These are phyloP conservation scores for Actinia tenebrosa DNA, from an alignment of 64 coral and sea anemone genomes.

Conservation along the genomic window DNA sequence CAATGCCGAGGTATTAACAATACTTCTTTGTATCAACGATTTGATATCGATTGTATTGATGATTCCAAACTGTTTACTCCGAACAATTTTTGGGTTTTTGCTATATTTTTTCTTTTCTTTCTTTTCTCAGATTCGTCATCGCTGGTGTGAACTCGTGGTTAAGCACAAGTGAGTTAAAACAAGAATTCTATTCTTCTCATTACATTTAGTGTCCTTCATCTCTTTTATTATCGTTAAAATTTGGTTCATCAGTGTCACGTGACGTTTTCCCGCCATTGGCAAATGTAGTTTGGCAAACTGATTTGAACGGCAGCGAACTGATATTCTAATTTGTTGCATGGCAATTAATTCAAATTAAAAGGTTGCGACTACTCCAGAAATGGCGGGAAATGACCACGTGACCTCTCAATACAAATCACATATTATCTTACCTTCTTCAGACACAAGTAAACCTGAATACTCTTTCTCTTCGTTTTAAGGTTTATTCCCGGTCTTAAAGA, in stretches of 20 bases:
- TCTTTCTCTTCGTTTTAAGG: constrained; percentile 25
- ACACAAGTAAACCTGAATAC: not conserved
- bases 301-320: too few relatives aligned
- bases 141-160: constrained; percentile 99
- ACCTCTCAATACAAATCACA: too few relatives aligned
- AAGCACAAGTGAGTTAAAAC: constrained; percentile 81
- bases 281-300: too few relatives aligned
- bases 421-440: too few relatives aligned
- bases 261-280: too few relatives aligned
- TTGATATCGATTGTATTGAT: not conserved
- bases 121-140: constrained; percentile 84
- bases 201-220: too few relatives aligned
- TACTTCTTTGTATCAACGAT: not conserved
- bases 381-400: too few relatives aligned
- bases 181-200: not conserved
- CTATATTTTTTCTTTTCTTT: not conserved
- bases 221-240: not conserved
- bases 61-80: not conserved
- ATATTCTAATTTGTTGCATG: too few relatives aligned
- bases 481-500: constrained; percentile 52
- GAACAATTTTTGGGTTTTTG: not conserved
- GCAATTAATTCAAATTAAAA: too few relatives aligned
- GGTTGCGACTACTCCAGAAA: too few relatives aligned
- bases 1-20: constrained; percentile 80
- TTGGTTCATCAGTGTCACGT: too few relatives aligned